These are phyloP conservation scores for Ceyx cyanopectus DNA, from an alignment of 2,113 vertebrate genomes.

Conservation along the genomic window DNA sequence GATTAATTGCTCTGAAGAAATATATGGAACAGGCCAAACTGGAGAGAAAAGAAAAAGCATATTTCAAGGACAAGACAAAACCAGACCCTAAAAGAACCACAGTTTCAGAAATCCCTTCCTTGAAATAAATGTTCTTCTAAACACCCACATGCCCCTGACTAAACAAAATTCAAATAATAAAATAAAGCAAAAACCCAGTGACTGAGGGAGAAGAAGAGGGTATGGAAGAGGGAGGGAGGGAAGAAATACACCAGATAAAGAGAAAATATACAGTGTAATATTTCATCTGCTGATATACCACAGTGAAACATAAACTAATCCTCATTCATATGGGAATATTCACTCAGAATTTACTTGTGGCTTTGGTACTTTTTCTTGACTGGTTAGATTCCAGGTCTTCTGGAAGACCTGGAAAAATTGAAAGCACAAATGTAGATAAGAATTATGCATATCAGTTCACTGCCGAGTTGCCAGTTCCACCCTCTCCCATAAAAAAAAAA, in stretches of 20 bases:
- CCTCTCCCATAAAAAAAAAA: conserved; percentile 1
- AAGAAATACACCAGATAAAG: conserved; percentile 46
- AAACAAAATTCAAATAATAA: conserved; percentile 24
- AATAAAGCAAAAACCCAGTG: not conserved
- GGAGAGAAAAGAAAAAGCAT: not conserved
- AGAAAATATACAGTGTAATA: conserved; percentile 4
- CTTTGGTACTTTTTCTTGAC: conserved; percentile 30
- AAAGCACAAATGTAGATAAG: not conserved
- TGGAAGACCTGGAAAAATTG: not conserved
- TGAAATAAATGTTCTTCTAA: conserved; percentile 19
- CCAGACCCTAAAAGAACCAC: not conserved
- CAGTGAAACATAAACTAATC: conserved; percentile 25
- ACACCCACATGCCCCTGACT: not conserved
- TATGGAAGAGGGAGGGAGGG: not conserved
- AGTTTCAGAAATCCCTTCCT: not conserved
- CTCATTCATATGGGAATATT: conserved; percentile 42
- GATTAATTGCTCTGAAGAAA: conserved; percentile 38
- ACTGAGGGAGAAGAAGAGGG: not conserved
- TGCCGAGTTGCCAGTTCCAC: not conserved
- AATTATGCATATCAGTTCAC: not conserved
- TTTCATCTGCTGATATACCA: conserved; percentile 27
- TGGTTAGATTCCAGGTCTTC: conserved; percentile 16
- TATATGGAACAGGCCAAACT: conserved; percentile 16
- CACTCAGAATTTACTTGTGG: conserved; percentile 12
- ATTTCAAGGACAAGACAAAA: conserved; percentile 43